phyloP scores from a whole-genome alignment of 2,113 vertebrate species.

The Antechinus flavipes region DNA sequence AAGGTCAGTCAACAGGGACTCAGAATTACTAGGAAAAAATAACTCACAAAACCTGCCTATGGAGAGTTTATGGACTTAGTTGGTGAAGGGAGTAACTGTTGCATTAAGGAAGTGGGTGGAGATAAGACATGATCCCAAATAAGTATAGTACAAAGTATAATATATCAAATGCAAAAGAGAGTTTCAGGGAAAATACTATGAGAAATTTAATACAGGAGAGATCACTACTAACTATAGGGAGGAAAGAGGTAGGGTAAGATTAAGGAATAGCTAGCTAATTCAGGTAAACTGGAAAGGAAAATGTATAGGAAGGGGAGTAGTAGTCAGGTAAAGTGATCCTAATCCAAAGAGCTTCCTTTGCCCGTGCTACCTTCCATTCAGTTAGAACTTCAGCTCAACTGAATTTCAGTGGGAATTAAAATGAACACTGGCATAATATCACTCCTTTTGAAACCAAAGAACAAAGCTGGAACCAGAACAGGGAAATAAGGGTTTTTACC shows the following conservation, averaged over 20 bases:
- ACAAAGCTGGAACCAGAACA: background rate
- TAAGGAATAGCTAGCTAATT: background rate
- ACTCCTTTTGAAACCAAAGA: background rate
- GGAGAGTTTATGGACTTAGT: background rate
- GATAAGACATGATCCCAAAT: background rate
- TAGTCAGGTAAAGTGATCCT: background rate
- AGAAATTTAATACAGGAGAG: background rate
- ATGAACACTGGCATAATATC: background rate
- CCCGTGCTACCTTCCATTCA: background rate
- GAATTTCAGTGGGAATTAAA: background rate
- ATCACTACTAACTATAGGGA: background rate
- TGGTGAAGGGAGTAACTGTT: background rate
- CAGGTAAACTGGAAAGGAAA: background rate
- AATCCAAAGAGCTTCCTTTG: background rate
- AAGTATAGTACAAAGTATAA: background rate
- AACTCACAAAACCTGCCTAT: background rate
- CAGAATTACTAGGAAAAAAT: background rate
- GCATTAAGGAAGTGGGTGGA: background rate
- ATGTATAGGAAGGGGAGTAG: background rate
- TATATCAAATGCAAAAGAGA: background rate
- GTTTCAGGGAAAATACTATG: background rate
- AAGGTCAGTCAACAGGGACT: background rate
- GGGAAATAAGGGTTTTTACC: background rate
- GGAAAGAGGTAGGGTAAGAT: background rate
- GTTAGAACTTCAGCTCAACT: background rate